Conservation (phyloP, 2,888 invertebrate species). For the Aspidapion aeneum region DNA sequence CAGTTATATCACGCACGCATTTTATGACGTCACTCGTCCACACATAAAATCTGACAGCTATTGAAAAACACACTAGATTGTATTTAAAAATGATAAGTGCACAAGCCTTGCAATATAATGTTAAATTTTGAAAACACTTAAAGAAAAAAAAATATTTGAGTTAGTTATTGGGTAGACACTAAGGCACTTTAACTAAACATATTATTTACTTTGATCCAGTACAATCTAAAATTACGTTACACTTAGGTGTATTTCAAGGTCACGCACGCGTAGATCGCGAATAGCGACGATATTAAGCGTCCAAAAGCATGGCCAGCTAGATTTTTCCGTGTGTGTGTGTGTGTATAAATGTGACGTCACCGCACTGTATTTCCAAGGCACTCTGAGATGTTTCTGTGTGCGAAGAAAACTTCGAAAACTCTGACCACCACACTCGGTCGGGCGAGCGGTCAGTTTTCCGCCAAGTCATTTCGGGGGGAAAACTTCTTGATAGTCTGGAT, state of each 20-base stretch:
- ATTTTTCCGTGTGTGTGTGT: background rate
- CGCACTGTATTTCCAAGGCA: background rate
- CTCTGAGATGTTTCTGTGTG: background rate
- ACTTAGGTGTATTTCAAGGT: no score
- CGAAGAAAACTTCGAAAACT: no score
- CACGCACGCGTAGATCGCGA: background rate
- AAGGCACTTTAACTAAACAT: no score
- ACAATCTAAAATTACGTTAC: no score
- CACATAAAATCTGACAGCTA: background rate
- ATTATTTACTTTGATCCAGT: no score
- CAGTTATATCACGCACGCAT: background rate
- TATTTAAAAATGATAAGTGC: no score
- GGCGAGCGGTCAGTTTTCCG: background rate
- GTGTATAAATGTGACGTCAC: no score
- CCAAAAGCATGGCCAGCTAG: background rate
- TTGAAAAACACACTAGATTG: background rate
- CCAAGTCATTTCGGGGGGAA: background rate
- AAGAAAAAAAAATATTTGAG: no score
- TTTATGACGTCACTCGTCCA: background rate
- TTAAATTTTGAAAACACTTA: no score
- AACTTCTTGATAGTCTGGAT: background rate
- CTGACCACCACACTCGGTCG: background rate
- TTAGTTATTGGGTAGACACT: no score
- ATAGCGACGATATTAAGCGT: background rate
- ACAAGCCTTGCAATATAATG: no score